Conservation (phyloP, 1,140 invertebrate genomes). For the Hylaeus anthracinus region DNA sequence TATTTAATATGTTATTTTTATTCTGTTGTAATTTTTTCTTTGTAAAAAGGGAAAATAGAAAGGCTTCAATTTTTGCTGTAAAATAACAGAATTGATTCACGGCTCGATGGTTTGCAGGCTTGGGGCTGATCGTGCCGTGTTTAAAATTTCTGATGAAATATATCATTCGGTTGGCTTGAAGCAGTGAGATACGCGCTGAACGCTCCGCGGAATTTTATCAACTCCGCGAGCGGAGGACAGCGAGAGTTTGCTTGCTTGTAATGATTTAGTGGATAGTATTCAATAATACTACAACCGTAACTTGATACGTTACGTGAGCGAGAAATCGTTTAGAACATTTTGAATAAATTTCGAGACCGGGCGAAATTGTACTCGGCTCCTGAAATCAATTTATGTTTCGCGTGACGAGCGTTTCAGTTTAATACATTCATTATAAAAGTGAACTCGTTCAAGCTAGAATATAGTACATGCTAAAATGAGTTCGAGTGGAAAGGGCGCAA, state of each 20-base stretch:
- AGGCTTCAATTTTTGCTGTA: no score
- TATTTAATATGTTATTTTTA: no score
- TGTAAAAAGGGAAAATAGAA: no score
- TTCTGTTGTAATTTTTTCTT: no score
- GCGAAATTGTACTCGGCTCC: no score
- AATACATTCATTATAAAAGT: no score
- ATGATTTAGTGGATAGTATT: not conserved
- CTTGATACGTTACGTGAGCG: not conserved
- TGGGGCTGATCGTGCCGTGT: not conserved
- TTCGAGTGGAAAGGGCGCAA: no score
- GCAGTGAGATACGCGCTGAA: constrained; percentile 2
- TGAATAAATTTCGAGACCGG: not conserved
- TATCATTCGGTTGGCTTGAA: not conserved
- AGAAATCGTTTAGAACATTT: not conserved
- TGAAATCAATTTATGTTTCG: no score
- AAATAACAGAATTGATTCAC: not conserved
- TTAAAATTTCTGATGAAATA: not conserved
- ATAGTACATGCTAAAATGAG: no score
- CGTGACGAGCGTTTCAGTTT: no score
- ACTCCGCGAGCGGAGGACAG: no score
- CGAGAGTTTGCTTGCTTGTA: not conserved
- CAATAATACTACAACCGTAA: not conserved
- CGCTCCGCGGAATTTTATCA: constrained; percentile 11
- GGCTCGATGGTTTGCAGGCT: not conserved
- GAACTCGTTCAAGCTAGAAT: no score